Percentiles rank a stretch among this genome's conserved stretches.
phyloP scores from a whole-genome alignment of 2,113 vertebrate genomes.

The Nothocercus julius region DNA sequence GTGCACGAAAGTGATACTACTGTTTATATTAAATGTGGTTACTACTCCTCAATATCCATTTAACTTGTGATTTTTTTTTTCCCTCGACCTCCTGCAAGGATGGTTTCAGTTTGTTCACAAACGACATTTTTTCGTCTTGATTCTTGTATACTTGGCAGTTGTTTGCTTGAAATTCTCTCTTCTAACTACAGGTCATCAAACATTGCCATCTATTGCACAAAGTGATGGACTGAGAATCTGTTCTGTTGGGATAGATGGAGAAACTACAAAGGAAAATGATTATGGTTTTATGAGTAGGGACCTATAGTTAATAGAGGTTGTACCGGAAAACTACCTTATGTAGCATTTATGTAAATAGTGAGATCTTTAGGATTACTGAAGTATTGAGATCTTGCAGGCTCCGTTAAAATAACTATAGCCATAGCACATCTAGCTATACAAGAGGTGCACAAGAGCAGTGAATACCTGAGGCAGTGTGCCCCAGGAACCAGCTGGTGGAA shows the following conservation, averaged over 20 bases:
- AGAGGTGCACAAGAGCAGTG: background rate
- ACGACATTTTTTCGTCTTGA: background rate
- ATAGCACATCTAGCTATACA: background rate
- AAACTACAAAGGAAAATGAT: background rate
- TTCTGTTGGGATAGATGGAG: background rate
- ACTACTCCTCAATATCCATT: background rate
- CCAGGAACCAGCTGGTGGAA: background rate
- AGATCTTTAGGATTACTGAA: background rate
- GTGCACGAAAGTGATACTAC: background rate
- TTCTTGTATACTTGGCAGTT: background rate
- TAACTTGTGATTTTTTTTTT: background rate
- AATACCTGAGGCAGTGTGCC: background rate
- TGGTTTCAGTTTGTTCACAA: background rate
- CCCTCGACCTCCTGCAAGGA: background rate
- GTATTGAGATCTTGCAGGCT: background rate
- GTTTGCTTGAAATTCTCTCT: background rate
- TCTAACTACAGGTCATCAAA: background rate
- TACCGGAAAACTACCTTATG: background rate
- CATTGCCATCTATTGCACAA: background rate
- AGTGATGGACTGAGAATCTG: background rate
- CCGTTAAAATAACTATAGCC: background rate
- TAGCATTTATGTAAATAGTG: background rate
- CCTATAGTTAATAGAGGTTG: background rate
- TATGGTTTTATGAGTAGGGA: background rate
- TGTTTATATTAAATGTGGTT: conserved; percentile 32